Base-by-base conservation (phyloP, 2,888 invertebrate genomes). In the Callyntrura guangdongensis region DNA sequence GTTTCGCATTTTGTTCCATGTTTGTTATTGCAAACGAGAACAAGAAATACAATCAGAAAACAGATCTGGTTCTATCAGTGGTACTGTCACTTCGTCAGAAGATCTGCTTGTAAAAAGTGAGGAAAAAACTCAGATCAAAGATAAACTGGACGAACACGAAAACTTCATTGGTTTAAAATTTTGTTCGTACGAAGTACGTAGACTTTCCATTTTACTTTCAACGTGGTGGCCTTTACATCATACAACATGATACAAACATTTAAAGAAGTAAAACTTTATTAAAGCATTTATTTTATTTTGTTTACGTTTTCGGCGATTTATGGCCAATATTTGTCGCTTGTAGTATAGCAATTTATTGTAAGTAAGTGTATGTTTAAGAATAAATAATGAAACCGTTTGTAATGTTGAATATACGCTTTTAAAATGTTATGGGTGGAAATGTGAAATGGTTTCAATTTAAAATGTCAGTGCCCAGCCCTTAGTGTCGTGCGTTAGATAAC, bases 31-130 rank as follows among this genome's bases (percentile, higher is more conserved):
- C 36, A 36, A 36, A 9, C 47, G 47, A 61, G 59, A 83, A 67
- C 45, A 84, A 53, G 59, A 27, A 86, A 47, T 82, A 79, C 17
- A 64, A 64, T 74, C 79, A 56, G 27, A 53, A 56, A 64, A 67
- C 79, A 86, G 74, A 86, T 86, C 86, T 79, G 86, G 86, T 86
- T 86, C 53, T 59, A 56, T 72, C 85, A 61, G 77, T 72, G 22
- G 27, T 9, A 56, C 53, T 86, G 86, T 79, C 86, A 79, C 27
- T 56, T 53, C n/a, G 47, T 4, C 17, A 49, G 49, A 22, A 9
- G 0, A 74, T 36, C 36, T 6, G 36, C 36, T 36, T n/a, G 17
- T 36, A 69, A 36, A 36, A 53, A n/a, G n/a, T n/a, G 77, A 49
- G 12, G 22, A 47, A 72, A 72, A 36, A 20, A 4, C 56, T 25